Conservation (phyloP, 1,140 invertebrate genomes). For the Steinernema feltiae region DNA sequence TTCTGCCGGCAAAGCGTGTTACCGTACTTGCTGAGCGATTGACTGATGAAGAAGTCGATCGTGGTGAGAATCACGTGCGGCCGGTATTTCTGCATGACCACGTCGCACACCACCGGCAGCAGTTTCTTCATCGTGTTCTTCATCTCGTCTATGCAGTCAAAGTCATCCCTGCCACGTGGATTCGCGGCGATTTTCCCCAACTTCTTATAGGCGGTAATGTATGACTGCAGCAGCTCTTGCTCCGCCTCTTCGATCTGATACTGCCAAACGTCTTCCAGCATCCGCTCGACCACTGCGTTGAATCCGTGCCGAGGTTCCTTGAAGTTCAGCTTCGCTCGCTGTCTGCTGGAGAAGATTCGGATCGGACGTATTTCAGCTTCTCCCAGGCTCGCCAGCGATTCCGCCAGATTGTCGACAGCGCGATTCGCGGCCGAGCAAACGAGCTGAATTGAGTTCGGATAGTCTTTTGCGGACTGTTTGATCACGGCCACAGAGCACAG, state of each 20-base stretch:
- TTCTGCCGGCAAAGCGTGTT: neutral
- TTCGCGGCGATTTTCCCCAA: neutral
- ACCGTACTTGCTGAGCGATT: neutral
- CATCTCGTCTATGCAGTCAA: neutral
- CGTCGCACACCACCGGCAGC: neutral
- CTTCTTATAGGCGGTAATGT: neutral
- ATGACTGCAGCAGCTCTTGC: neutral
- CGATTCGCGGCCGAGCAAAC: conserved; percentile 1
- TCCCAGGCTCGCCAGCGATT: neutral
- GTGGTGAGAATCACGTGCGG: neutral
- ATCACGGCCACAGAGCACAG: neutral
- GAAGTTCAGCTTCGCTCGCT: neutral
- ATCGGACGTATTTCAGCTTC: neutral
- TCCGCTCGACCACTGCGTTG: neutral
- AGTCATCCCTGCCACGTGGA: neutral
- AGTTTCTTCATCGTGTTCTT: neutral
- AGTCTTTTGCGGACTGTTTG: neutral
- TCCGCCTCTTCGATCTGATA: neutral
- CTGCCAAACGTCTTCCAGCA: neutral
- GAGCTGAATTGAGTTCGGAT: neutral
- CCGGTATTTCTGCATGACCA: neutral
- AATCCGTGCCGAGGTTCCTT: neutral
- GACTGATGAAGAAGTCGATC: neutral
- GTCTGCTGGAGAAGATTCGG: neutral
- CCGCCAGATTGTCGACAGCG: neutral